Evolutionary conservation across 2,797 vertebrate species (phyloP).

Genomic region (Enoplosus armatus): DNA sequence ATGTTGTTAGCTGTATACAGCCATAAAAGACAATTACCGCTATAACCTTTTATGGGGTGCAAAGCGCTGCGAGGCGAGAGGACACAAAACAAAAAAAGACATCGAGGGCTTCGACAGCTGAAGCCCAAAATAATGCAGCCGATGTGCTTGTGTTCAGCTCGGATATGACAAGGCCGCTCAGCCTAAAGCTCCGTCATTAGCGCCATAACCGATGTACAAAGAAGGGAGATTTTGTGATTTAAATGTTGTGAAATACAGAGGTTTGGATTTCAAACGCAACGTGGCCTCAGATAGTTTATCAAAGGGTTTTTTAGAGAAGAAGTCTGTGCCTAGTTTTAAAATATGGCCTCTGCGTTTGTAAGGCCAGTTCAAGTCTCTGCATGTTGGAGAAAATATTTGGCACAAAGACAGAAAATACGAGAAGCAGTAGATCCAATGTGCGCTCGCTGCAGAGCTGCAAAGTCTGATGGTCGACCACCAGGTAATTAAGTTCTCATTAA

Average conservation of each 20-base stretch:
- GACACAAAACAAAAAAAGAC: slow-evolving; percentile 82
- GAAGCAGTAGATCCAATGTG: slow-evolving; percentile 17
- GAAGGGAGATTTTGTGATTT: neutral
- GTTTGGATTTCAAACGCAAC: neutral
- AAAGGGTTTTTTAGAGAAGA: neutral
- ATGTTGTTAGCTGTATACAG: slow-evolving; percentile 88
- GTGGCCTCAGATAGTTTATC: neutral
- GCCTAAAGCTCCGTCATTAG: neutral
- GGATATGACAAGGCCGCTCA: slow-evolving; percentile 53
- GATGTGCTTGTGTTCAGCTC: slow-evolving; percentile 40
- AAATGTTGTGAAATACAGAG: neutral
- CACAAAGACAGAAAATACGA: slow-evolving; percentile 22
- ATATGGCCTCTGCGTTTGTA: slow-evolving; percentile 15
- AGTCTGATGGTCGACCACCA: slow-evolving; percentile 11
- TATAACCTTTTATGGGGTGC: slow-evolving; percentile 98
- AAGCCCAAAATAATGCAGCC: slow-evolving; percentile 75
- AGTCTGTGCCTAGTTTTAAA: slow-evolving; percentile 18
- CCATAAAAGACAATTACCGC: slow-evolving; percentile 98
- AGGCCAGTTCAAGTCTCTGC: slow-evolving; percentile 64
- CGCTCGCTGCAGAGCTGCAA: slow-evolving; percentile 13
- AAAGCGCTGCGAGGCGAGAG: slow-evolving; percentile 90
- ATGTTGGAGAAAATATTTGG: slow-evolving; percentile 55
- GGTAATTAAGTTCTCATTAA: slow-evolving; percentile 27
- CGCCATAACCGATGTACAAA: neutral
- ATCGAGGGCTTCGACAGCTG: slow-evolving; percentile 76